Percentiles rank a stretch among this genome's conserved stretches.
These are phyloP conservation scores for Calypte anna DNA, from an alignment of 2,113 vertebrate genomes.

Conservation along the genomic window DNA sequence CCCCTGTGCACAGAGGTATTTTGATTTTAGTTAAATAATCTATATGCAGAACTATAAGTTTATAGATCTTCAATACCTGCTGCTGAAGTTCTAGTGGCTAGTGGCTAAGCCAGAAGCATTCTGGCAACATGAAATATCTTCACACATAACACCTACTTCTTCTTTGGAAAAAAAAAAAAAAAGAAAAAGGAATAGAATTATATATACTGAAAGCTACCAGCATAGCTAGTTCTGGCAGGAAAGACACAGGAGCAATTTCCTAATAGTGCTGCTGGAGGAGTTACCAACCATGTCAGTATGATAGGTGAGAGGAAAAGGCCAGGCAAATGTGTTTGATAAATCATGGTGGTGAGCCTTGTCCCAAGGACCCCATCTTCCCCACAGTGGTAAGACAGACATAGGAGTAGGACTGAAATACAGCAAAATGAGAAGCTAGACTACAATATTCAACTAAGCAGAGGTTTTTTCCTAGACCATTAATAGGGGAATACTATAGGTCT, in stretches of 20 bases:
- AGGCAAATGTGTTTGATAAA: background rate
- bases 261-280: background rate
- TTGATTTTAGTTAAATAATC: background rate
- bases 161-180: background rate
- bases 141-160: background rate
- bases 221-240: background rate
- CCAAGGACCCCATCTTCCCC: background rate
- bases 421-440: background rate
- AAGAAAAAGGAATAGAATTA: background rate
- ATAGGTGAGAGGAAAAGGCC: background rate
- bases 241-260: background rate
- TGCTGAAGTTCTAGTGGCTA: background rate
- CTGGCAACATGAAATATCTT: background rate
- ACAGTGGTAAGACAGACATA: accelerated
- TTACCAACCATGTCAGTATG: accelerated
- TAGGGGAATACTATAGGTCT: background rate
- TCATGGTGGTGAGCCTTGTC: background rate
- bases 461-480: background rate
- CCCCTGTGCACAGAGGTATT: background rate
- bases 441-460: background rate
- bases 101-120: background rate
- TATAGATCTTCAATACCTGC: background rate
- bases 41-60: background rate
- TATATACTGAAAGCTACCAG: background rate
- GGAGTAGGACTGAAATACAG: background rate